phyloP scores from a whole-genome alignment of 53 echinoderm and acorn worm species.

The Stichopus horrens region DNA sequence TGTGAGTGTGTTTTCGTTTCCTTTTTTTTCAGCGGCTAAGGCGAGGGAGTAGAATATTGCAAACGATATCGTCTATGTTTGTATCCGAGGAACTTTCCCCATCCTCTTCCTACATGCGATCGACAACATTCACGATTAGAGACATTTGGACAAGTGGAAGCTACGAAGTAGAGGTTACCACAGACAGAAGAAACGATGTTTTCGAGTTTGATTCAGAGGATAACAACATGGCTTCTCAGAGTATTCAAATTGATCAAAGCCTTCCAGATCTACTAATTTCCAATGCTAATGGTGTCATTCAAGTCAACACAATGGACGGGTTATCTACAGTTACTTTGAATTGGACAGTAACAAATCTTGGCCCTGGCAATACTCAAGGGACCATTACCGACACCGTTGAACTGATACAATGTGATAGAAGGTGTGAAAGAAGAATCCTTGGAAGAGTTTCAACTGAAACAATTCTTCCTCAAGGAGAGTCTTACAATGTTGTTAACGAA shows the following conservation, averaged over 20 bases:
- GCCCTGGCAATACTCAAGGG: not conserved
- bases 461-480: not conserved
- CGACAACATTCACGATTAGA: not conserved
- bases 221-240: constrained; percentile 4
- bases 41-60: not conserved
- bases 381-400: constrained; percentile 13
- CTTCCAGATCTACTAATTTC: constrained; percentile 26
- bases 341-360: constrained; percentile 31
- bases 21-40: not conserved
- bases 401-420: not conserved
- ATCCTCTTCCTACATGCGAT: not conserved
- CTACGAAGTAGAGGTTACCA: constrained; percentile 14
- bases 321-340: not conserved
- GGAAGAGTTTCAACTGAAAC: not conserved
- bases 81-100: constrained; percentile 12
- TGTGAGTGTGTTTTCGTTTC: not conserved
- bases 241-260: constrained; percentile 1
- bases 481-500: constrained; percentile 18
- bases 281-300: not conserved
- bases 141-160: not conserved
- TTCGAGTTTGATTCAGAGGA: constrained; percentile 29
- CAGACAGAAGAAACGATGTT: constrained; percentile 14
- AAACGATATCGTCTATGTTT: not conserved
- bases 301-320: not conserved
- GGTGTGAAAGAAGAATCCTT: not conserved